Conservation (phyloP, 2,797 vertebrate species). For the Meriones psammophilus region DNA sequence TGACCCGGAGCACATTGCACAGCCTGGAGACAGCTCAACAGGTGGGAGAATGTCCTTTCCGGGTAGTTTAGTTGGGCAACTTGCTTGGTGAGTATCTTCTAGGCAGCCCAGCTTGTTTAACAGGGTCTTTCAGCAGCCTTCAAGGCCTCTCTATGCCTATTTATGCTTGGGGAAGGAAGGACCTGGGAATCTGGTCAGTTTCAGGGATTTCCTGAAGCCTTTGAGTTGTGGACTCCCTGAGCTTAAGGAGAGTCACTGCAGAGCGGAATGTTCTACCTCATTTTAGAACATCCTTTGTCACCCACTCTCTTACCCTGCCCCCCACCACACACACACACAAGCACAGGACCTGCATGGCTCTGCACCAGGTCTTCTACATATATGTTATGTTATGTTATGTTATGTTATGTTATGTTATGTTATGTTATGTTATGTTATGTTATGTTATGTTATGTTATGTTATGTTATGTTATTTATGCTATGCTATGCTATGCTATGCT, state of each 20-base stretch:
- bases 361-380: neutral
- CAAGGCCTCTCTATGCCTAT: neutral
- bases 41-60: neutral
- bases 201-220: neutral
- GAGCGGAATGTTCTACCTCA: neutral
- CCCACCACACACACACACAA: neutral
- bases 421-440: too few relatives aligned
- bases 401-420: too few relatives aligned
- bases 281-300: neutral
- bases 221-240: neutral
- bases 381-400: neutral
- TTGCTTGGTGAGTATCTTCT: neutral
- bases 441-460: neutral
- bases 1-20: neutral
- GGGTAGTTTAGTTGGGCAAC: neutral
- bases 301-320: neutral
- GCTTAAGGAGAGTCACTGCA: neutral
- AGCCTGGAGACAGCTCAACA: neutral
- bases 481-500: too few relatives aligned
- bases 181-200: neutral
- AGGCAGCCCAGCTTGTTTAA: neutral
- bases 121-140: neutral
- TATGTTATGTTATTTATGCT: too few relatives aligned
- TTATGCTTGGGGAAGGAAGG: neutral
- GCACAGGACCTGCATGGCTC: neutral